Evolutionary conservation across 2,888 invertebrate species (phyloP).

Genomic region (Drepanosiphum platanoidis): DNA sequence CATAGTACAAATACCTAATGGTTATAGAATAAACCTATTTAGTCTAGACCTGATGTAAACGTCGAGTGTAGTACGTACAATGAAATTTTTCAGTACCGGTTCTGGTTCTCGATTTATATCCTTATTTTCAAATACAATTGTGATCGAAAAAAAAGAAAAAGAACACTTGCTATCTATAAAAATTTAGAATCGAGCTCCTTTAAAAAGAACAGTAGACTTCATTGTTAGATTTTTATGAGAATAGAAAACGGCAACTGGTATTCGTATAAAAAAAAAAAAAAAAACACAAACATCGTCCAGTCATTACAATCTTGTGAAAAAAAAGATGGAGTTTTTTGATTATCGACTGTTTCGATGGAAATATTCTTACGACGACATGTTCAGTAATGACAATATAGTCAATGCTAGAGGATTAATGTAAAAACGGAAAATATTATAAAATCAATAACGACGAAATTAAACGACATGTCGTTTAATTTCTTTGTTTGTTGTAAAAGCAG

Average conservation of each 20-base stretch:
- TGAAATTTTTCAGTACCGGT: conserved; percentile 32
- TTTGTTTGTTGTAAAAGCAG: too few species aligned
- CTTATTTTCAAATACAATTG: neutral
- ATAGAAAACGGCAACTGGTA: neutral
- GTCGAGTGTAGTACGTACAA: neutral
- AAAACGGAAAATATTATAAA: too few species aligned
- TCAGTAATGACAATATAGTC: too few species aligned
- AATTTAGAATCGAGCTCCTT: neutral
- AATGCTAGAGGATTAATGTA: too few species aligned
- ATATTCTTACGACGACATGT: too few species aligned
- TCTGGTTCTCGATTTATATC: conserved; percentile 8
- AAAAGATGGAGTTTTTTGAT: neutral
- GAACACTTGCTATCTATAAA: neutral
- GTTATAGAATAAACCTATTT: conserved; percentile 18
- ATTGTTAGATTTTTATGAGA: neutral
- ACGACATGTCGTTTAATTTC: too few species aligned
- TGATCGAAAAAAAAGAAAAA: neutral
- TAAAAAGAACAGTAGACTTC: neutral
- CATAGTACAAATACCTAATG: neutral
- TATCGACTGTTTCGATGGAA: neutral
- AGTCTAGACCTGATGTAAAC: neutral
- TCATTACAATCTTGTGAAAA: neutral
- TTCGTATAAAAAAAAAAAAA: neutral
- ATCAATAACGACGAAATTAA: too few species aligned
- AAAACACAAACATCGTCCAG: neutral